A percentile compares a stretch with the other conserved stretches of the same genome.
These are phyloP conservation scores for Girardinus metallicus DNA, from an alignment of 2,797 vertebrate species.

Conservation along the genomic window DNA sequence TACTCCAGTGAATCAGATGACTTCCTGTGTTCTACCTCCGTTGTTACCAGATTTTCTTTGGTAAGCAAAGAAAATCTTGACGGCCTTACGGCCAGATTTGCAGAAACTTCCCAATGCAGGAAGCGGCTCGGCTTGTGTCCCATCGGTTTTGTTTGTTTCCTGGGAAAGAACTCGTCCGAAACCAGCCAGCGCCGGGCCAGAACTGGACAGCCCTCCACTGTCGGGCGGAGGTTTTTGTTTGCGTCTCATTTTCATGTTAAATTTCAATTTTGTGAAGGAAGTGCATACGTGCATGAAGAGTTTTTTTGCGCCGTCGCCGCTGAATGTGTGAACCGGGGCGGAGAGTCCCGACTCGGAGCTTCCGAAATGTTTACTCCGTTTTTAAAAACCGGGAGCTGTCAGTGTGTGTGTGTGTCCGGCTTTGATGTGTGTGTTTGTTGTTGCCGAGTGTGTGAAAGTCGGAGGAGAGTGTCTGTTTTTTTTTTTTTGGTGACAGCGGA, in stretches of 20 bases:
- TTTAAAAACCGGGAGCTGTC: slow-evolving; percentile 18
- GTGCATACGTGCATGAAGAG: slow-evolving; percentile 24
- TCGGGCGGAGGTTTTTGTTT: slow-evolving; percentile 28
- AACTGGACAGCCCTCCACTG: slow-evolving; percentile 51
- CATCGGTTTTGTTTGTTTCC: slow-evolving; percentile 36
- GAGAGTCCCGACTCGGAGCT: slow-evolving; percentile 34
- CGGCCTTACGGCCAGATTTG: slow-evolving; percentile 18
- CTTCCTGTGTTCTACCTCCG: too few species aligned
- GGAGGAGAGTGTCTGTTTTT: slow-evolving; percentile 36
- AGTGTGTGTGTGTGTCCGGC: slow-evolving; percentile 43
- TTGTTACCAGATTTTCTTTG: neutral
- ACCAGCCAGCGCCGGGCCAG: slow-evolving; percentile 37
- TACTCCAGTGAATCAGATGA: too few species aligned
- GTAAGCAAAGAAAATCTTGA: too few species aligned
- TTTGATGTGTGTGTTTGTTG: slow-evolving; percentile 54
- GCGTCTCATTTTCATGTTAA: slow-evolving; percentile 13
- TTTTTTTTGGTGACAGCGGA: slow-evolving; percentile 84
- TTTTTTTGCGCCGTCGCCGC: slow-evolving; percentile 9
- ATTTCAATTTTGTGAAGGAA: slow-evolving; percentile 23
- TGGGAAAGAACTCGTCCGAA: slow-evolving; percentile 55
- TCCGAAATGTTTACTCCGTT: slow-evolving; percentile 28
- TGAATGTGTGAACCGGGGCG: slow-evolving; percentile 63
- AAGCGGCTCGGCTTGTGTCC: slow-evolving; percentile 23
- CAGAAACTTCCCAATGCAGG: slow-evolving; percentile 8
- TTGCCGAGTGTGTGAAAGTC: slow-evolving; percentile 55